These are phyloP conservation scores for Tribolium castaneum DNA, from an alignment of 1,140 invertebrate genomes.

Conservation along the genomic window DNA sequence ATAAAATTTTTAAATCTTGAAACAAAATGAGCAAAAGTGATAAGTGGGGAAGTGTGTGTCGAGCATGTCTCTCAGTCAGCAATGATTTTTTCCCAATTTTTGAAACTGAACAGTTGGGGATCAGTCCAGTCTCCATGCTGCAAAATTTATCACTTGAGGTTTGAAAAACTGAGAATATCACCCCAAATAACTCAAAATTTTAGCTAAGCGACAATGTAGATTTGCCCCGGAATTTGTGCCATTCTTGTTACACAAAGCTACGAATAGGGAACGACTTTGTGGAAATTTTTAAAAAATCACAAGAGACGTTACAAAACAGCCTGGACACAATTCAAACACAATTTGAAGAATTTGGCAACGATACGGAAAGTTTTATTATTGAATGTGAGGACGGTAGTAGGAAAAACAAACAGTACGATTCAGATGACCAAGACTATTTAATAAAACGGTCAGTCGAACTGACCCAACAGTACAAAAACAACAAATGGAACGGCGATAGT, in stretches of 20 bases:
- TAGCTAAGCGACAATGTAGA: conserved; percentile 1
- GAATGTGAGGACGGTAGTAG: neutral
- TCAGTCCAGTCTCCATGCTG: neutral
- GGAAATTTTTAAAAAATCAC: conserved; percentile 32
- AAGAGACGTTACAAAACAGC: neutral
- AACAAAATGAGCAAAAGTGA: neutral
- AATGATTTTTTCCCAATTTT: neutral
- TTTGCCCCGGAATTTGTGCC: conserved; percentile 16
- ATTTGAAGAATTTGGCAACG: neutral
- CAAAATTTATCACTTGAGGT: neutral
- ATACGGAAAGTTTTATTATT: neutral
- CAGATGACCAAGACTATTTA: neutral
- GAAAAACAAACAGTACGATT: neutral
- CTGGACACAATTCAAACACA: neutral
- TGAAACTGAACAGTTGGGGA: neutral
- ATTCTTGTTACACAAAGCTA: conserved; percentile 34
- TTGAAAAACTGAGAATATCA: neutral
- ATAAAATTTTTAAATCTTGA: neutral
- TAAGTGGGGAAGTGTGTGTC: neutral
- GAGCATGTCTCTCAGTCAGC: neutral
- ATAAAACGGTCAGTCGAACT: neutral
- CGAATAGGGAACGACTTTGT: conserved; percentile 41
- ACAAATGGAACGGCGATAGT: neutral
- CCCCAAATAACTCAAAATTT: conserved; percentile 2
- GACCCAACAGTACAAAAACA: neutral